phyloP scores from a whole-genome alignment of 2,888 invertebrate genomes.

The Lottia gigantea region DNA sequence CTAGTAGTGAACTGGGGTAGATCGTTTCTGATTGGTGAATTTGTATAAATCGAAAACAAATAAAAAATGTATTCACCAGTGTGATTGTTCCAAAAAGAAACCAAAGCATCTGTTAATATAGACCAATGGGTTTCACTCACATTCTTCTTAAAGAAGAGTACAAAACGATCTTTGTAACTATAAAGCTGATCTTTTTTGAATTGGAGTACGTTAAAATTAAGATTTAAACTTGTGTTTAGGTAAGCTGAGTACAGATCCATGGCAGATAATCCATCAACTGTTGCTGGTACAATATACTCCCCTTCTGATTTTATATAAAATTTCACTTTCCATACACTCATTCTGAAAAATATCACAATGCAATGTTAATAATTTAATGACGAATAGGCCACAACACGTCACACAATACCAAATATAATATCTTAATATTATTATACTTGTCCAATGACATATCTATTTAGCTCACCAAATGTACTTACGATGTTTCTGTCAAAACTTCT shows the following conservation, averaged over 20 bases:
- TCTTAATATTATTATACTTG: too few species aligned
- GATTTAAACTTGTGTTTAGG: background rate
- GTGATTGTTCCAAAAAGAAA: too few species aligned
- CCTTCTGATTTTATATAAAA: background rate
- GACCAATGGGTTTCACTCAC: background rate
- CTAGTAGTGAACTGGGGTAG: too few species aligned
- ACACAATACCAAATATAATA: too few species aligned
- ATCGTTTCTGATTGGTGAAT: too few species aligned
- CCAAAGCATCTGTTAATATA: background rate
- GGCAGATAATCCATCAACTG: background rate
- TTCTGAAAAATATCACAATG: background rate
- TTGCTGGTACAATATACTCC: background rate
- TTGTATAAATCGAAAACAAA: too few species aligned
- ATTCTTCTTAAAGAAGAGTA: background rate
- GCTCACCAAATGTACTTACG: background rate
- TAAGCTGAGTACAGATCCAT: background rate
- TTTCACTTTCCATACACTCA: background rate
- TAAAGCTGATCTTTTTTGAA: background rate
- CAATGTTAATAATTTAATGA: too few species aligned
- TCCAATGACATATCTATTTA: too few species aligned
- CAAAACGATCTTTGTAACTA: slow-evolving; percentile 1
- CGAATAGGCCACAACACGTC: too few species aligned
- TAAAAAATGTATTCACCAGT: too few species aligned
- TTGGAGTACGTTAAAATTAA: background rate
- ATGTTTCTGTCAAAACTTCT: background rate